Conservation (phyloP, 92 coral and sea anemone species). For the Porites cylindrica region DNA sequence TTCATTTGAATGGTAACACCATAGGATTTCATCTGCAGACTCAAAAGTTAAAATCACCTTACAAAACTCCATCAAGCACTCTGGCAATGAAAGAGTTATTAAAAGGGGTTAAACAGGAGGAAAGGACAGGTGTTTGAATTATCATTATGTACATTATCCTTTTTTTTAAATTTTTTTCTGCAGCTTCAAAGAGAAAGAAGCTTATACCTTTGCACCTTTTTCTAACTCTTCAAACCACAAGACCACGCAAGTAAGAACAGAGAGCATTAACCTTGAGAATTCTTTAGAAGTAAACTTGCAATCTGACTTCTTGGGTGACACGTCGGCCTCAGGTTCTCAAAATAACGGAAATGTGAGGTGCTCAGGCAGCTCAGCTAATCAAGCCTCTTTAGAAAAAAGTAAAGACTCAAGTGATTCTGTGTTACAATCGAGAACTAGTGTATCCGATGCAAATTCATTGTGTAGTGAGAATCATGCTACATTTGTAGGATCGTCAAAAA, state of each 20-base stretch:
- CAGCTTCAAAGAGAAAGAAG: not conserved
- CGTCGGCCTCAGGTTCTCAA: not conserved
- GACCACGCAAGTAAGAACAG: not conserved
- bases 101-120: too few species aligned
- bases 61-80: too few species aligned
- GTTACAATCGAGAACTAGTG: not conserved
- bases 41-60: too few species aligned
- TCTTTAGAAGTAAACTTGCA: not conserved
- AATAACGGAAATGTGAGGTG: not conserved
- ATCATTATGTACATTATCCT: too few species aligned
- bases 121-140: too few species aligned
- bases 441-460: not conserved
- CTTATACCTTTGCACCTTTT: not conserved
- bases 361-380: not conserved
- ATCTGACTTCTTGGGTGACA: not conserved
- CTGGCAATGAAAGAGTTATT: too few species aligned
- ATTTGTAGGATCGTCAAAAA: slow-evolving; percentile 4
- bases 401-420: not conserved
- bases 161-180: not conserved
- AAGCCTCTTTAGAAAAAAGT: not conserved
- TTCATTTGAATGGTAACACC: too few species aligned
- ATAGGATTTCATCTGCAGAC: too few species aligned
- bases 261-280: too few species aligned
- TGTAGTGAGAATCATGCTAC: not conserved
- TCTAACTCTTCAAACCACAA: not conserved